Evolutionary conservation across 2,797 vertebrate genomes (phyloP), one percentile per base, ranked within the genome.

Genomic region (Danio albolineatus): DNA sequence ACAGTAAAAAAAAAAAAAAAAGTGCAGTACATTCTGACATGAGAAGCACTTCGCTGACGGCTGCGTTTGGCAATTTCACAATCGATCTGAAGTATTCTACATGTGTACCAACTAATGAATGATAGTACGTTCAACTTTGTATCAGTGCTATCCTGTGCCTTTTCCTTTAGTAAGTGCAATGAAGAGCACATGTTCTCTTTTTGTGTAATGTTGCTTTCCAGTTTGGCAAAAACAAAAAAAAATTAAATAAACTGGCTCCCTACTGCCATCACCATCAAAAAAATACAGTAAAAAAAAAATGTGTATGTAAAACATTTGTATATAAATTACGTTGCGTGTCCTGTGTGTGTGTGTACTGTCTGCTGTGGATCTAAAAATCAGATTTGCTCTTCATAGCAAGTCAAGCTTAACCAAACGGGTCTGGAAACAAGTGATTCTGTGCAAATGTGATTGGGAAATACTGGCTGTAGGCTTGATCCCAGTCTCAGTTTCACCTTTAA

Each of bases 31-130:
- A 76, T 66, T 76, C 49, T 41, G 19, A 53, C 36, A 78, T 60
- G 13, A 28, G 19, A 56, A 67, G 49, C 60, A 57, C 5, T 2
- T 44, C 78, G 80, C 65, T 54, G 78, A 81, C 12, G 62, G 65
- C 57, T 82, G 39, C 39, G n/a, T 84, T 85, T 89, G 82, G 83
- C 88, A 86, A 72, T 66, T 69, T 59, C 54, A 61, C 53, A 41
- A 13, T 67, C 8, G 7, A 36, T 41, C 44, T 69, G 44, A 71
- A 41, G 62, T 61, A 61, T 72, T 57, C 69, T 43, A 71, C 49
- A 17, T 60, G 7, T 76, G n/a, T 73, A 17, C 48, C 12, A 36
- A 44, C 69, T 79, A 76, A 10, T 16, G 43, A 71, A 61, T 71
- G 60, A 74, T 81, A 28, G n/a, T 17, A 64, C 38, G 76, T 46